Base-by-base conservation (phyloP, 2,797 vertebrate genomes). In the Pterois miles region DNA sequence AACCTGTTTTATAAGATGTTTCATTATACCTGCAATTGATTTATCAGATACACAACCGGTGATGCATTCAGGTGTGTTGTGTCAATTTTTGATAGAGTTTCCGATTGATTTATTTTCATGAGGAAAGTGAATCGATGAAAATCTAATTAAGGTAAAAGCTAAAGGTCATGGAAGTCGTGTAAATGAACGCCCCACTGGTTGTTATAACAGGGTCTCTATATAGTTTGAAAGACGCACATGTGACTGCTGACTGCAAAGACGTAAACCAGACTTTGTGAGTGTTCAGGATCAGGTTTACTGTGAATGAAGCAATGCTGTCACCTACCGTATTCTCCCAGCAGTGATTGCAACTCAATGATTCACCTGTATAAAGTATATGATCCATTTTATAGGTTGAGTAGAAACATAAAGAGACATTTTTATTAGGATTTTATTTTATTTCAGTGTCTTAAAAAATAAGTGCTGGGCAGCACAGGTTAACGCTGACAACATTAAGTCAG, bases 1-100 rank as follows among this genome's bases (percentile, higher is more conserved):
- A 76, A 77, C 71, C 65, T 81, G 73, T 81, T 88, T 83, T 73
- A 81, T 80, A 83, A 84, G 85, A 83, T 85, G 84, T 90, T 88
- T 91, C 77, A 81, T 92, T 89, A 90, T 80, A 87, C 57, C 60
- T 72, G 63, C 78, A 62, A 80, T 82, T 87, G 85, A 87, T 88
- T 82, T 31, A 67, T 84, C 59, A 18, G 76, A 86, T 76, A 78
- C 75, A 63, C 83, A 73, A 80, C 68, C n/a, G 18, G 64, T 73
- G 75, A 80, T 76, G 75, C 85, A 71, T 88, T 87, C 83, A 82
- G 66, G 34, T 73, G 71, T 83, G 69, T 73, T 78, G 85, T 87
- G 86, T 92, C 89, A 83, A 91, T 92, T 92, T 90, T 89, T 92
- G 83, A 91, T 92, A 65, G 90, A 86, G 81, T 88, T 89, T 83